Conservation (phyloP, 1,140 invertebrate species). For the Neoseiulus cucumeris region DNA sequence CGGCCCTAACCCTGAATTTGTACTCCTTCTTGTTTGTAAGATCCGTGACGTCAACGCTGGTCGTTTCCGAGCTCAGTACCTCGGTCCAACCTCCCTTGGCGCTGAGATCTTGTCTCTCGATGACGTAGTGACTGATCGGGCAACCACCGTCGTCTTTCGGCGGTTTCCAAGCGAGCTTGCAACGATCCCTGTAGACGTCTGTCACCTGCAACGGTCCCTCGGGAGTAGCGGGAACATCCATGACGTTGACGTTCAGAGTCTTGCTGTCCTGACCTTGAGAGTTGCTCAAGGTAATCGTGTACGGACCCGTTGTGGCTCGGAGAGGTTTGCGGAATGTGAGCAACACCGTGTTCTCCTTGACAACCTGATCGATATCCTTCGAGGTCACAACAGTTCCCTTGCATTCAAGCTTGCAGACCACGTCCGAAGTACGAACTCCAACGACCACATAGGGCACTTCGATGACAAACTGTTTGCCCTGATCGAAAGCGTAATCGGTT, state of each 20-base stretch:
- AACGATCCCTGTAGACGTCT: slow-evolving; percentile 77
- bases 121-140: slow-evolving; percentile 68
- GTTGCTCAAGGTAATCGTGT: slow-evolving; percentile 66
- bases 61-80: slow-evolving; percentile 42
- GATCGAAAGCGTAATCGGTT: slow-evolving; percentile 21
- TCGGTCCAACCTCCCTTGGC: slow-evolving; percentile 53
- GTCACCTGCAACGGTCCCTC: slow-evolving; percentile 63
- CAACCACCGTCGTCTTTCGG: slow-evolving; percentile 81
- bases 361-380: slow-evolving; percentile 69
- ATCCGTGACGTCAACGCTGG: slow-evolving; percentile 62
- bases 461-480: slow-evolving; percentile 20
- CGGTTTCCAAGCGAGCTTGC: slow-evolving; percentile 71
- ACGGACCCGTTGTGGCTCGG: slow-evolving; percentile 48
- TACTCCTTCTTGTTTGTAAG: slow-evolving; percentile 67
- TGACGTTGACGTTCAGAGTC: slow-evolving; percentile 55
- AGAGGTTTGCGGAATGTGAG: slow-evolving; percentile 75
- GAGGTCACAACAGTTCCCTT: slow-evolving; percentile 63
- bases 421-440: slow-evolving; percentile 59
- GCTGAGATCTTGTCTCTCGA: slow-evolving; percentile 74
- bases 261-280: slow-evolving; percentile 65
- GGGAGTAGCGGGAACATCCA: slow-evolving; percentile 52
- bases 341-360: slow-evolving; percentile 66
- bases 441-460: slow-evolving; percentile 74
- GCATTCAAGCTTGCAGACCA: slow-evolving; percentile 67
- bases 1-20: slow-evolving; percentile 82